phyloP scores from a whole-genome alignment of 2,888 invertebrate species.

The Eupithecia abbreviata region DNA sequence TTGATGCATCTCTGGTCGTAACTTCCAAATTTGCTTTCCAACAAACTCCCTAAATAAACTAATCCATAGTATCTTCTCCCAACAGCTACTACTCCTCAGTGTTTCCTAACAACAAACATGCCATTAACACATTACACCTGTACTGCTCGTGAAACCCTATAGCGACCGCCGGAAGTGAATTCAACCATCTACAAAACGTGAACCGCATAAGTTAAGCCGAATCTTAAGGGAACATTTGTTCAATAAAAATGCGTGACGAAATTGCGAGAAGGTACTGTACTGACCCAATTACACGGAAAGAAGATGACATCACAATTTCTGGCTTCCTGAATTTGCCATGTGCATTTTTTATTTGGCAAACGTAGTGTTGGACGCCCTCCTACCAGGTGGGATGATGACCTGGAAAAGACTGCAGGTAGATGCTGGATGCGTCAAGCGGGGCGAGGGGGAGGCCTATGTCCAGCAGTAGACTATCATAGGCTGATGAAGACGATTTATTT shows the following conservation, averaged over 20 bases:
- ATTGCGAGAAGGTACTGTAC: constrained; percentile 67
- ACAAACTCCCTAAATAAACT: constrained; percentile 15
- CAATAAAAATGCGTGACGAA: constrained; percentile 80
- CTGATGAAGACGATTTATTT: too few species aligned
- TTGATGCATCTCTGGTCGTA: background rate
- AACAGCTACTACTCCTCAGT: constrained; percentile 30
- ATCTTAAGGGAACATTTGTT: constrained; percentile 80
- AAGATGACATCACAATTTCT: background rate
- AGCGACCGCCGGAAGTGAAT: constrained; percentile 57
- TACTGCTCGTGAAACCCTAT: constrained; percentile 63
- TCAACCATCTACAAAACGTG: constrained; percentile 80
- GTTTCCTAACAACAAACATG: constrained; percentile 33
- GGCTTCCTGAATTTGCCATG: background rate
- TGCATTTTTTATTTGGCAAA: background rate
- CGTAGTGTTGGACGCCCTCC: too few species aligned
- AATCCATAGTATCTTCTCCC: constrained; percentile 16
- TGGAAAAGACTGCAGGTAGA: too few species aligned
- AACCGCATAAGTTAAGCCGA: constrained; percentile 75
- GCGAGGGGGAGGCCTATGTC: too few species aligned
- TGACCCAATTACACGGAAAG: constrained; percentile 6
- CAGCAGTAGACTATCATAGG: too few species aligned
- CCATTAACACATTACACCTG: constrained; percentile 62
- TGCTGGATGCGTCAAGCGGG: too few species aligned
- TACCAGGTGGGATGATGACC: too few species aligned
- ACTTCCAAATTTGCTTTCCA: background rate